Evolutionary conservation across 1,140 invertebrate genomes (phyloP).

Genomic region (Drosophila biarmipes): DNA sequence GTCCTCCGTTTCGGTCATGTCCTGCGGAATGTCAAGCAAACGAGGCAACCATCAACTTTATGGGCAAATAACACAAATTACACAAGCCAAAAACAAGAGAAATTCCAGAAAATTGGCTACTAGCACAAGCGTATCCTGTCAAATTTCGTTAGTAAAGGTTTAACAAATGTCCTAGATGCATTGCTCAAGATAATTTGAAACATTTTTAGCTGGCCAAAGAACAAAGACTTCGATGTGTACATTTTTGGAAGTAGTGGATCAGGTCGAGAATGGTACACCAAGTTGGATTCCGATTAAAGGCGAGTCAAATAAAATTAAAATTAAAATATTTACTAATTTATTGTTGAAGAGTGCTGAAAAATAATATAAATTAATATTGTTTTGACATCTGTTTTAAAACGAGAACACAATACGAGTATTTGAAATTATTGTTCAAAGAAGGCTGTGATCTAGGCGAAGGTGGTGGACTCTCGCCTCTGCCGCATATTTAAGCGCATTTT

Average conservation of each 20-base stretch:
- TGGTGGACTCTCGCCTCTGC: too few relatives aligned
- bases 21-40: constrained; percentile 82
- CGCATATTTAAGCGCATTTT: too few relatives aligned
- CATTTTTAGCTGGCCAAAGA: background rate
- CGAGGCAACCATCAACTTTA: constrained; percentile 77
- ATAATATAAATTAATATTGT: too few relatives aligned
- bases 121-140: constrained; percentile 19
- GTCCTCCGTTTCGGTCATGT: constrained; percentile 61
- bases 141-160: constrained; percentile 14
- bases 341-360: too few relatives aligned
- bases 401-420: too few relatives aligned
- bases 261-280: background rate
- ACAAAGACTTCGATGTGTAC: background rate
- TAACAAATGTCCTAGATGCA: constrained; percentile 13
- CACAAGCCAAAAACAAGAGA: constrained; percentile 48
- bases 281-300: background rate
- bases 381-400: too few relatives aligned
- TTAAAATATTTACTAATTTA: too few relatives aligned
- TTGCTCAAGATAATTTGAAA: constrained; percentile 10
- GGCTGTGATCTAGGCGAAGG: too few relatives aligned
- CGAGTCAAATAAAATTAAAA: too few relatives aligned
- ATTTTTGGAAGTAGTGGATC: background rate
- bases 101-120: constrained; percentile 25
- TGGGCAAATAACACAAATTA: constrained; percentile 76
- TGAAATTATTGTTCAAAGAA: too few relatives aligned